Percentiles rank a stretch among this genome's conserved stretches.
Evolutionary conservation across 2,113 vertebrate species (phyloP).

Genomic region (Planiliza haematocheilus): DNA sequence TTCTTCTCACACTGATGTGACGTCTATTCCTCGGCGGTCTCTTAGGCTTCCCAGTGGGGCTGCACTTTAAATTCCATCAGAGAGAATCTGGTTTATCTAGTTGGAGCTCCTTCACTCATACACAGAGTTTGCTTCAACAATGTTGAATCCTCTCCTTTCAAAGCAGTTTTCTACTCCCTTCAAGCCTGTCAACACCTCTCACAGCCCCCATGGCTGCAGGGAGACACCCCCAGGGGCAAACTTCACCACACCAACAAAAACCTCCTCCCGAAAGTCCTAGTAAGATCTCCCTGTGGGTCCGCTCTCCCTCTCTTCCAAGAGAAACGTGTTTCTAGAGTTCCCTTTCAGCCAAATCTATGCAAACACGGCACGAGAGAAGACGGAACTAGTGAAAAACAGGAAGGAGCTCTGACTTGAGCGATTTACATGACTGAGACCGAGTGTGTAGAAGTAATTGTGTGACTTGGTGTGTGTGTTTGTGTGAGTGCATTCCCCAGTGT

Average conservation of each 20-base stretch:
- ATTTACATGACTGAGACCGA: slow-evolving; percentile 57
- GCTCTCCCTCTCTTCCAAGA: slow-evolving; percentile 36
- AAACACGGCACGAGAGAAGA: slow-evolving; percentile 59
- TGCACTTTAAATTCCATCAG: slow-evolving; percentile 64
- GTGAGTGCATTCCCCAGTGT: slow-evolving; percentile 75
- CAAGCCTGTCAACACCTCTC: slow-evolving; percentile 34
- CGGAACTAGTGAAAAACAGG: slow-evolving; percentile 79
- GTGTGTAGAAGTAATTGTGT: slow-evolving; percentile 49
- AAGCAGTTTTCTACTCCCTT: slow-evolving; percentile 28
- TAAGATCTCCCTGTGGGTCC: slow-evolving; percentile 25
- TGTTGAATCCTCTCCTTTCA: slow-evolving; percentile 48
- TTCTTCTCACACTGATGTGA: slow-evolving; percentile 9
- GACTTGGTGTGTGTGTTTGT: slow-evolving; percentile 36
- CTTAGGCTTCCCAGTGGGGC: slow-evolving; percentile 35
- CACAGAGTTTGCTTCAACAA: slow-evolving; percentile 1
- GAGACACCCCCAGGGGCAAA: slow-evolving; percentile 28
- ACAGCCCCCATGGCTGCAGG: slow-evolving; percentile 42
- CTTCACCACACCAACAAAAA: slow-evolving; percentile 40
- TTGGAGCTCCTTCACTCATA: slow-evolving; percentile 21
- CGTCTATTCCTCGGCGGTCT: slow-evolving; percentile 40
- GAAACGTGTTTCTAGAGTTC: slow-evolving; percentile 56
- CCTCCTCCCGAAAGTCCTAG: slow-evolving; percentile 42
- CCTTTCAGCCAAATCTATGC: slow-evolving; percentile 44
- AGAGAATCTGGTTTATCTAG: slow-evolving; percentile 40
- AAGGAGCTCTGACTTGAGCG: slow-evolving; percentile 67